Evolutionary conservation across 92 coral and sea anemone genomes (phyloP), one percentile per base, ranked within the genome.

Genomic region (Zoanthus sansibaricus): DNA sequence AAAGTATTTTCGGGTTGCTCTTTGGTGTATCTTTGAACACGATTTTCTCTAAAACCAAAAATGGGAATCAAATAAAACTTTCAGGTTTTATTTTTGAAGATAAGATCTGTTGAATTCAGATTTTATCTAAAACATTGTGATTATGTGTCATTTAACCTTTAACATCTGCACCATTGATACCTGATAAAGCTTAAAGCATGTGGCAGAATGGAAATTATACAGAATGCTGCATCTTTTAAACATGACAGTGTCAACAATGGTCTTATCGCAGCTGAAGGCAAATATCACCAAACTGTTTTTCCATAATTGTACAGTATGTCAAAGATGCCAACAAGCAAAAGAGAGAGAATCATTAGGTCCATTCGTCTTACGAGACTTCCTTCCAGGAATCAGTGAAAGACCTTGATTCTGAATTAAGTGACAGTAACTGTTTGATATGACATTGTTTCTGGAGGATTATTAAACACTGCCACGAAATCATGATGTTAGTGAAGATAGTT

Each of bases 281-380:
- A 58, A 16, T 58, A 58, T 16, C 64, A 58, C 18, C 13, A 58
- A 58, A 58, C 18, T 58, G 64, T 5, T 58, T 13, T 16, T 13
- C 64, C 17, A 2, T 58, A 25, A 25, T 25, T 25, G 25, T 25
- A 25, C 25, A 0, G 5, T 58, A 58, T 58, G 55, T 49, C 55
- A 49, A 49, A 49, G 55, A 49, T 49, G 4, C 10, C 55, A 49
- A 49, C 55, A 49, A 49, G 55, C 55, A 49, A 49, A 49, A 49
- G 55, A 49, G 55, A 49, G 55, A 49, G 25, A 7, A 49, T 9
- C 55, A 3, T 3, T 6, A 49, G 55, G 55, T 5, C 55, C 55
- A 49, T 6, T 49, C 55, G 8, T 49, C 75, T 86, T 86, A 69
- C 86, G 75, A 45, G 75, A 42, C 56, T 21, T 58, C 64, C 62